phyloP scores from a whole-genome alignment of 2,888 invertebrate species.

The Malacosoma neustria region DNA sequence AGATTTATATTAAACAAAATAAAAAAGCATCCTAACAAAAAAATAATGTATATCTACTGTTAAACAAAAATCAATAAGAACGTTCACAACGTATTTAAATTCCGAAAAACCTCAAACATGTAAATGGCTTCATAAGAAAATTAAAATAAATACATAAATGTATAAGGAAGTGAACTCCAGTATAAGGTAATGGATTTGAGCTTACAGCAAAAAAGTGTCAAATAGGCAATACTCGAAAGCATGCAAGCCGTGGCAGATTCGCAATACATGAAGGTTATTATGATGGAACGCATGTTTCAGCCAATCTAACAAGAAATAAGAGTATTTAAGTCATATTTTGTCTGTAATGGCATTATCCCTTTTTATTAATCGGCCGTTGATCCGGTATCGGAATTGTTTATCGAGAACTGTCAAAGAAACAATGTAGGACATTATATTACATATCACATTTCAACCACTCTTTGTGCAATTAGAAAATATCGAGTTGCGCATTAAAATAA shows the following conservation, averaged over 20 bases:
- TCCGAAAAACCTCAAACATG: too few species aligned
- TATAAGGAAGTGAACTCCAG: too few species aligned
- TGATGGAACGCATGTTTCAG: neutral
- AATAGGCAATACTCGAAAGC: neutral
- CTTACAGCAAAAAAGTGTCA: too few species aligned
- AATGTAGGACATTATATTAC: slow-evolving; percentile 48
- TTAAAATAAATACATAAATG: too few species aligned
- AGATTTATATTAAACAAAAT: too few species aligned
- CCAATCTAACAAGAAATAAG: neutral
- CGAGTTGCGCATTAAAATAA: slow-evolving; percentile 7
- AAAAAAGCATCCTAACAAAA: too few species aligned
- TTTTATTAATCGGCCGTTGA: slow-evolving; percentile 7
- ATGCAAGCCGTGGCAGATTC: slow-evolving; percentile 9
- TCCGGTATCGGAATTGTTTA: slow-evolving; percentile 44
- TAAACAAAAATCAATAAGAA: too few species aligned
- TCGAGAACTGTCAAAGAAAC: slow-evolving; percentile 63
- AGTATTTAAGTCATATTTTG: slow-evolving; percentile 7
- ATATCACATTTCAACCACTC: slow-evolving; percentile 12
- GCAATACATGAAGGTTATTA: slow-evolving; percentile 1
- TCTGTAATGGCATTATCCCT: neutral
- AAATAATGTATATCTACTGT: too few species aligned
- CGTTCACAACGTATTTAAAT: too few species aligned
- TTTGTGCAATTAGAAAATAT: slow-evolving; percentile 10
- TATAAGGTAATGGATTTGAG: too few species aligned
- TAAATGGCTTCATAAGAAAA: too few species aligned